Evolutionary conservation across 2,113 vertebrate species (phyloP).

Genomic region (Tretioscincus oriximinensis): DNA sequence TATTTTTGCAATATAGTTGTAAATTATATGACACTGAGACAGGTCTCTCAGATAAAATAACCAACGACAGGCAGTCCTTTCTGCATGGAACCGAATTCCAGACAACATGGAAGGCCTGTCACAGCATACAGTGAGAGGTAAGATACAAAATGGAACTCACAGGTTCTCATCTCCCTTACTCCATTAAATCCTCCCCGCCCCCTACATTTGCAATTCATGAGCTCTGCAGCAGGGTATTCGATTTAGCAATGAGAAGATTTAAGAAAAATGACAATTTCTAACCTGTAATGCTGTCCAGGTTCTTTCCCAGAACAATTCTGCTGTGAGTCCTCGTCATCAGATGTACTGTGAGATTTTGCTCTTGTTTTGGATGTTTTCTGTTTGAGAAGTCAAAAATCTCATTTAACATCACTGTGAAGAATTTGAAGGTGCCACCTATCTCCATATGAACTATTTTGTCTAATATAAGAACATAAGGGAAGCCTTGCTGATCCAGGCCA

Average conservation of each 20-base stretch:
- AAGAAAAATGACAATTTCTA: not conserved
- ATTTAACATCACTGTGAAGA: not conserved
- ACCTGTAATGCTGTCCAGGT: slow-evolving; percentile 85
- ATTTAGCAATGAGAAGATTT: not conserved
- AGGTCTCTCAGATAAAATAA: too few species aligned
- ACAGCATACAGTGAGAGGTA: too few species aligned
- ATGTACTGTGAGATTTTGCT: slow-evolving; percentile 78
- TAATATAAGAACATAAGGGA: too few species aligned
- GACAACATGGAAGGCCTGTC: too few species aligned
- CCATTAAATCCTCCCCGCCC: too few species aligned
- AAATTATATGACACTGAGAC: not conserved
- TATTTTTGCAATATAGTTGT: not conserved
- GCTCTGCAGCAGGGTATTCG: not conserved
- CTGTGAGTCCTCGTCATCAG: slow-evolving; percentile 84
- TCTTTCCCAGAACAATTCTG: slow-evolving; percentile 80
- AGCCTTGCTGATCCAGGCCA: too few species aligned
- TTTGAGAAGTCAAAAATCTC: slow-evolving; percentile 44
- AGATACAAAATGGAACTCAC: too few species aligned
- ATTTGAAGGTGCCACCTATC: not conserved
- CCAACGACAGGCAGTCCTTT: too few species aligned
- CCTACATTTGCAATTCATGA: too few species aligned
- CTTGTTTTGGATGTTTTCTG: slow-evolving; percentile 87
- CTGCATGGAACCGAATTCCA: too few species aligned
- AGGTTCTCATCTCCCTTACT: too few species aligned
- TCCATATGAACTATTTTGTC: not conserved